Conservation (phyloP, 2,888 invertebrate species). For the Cephus pulcher region DNA sequence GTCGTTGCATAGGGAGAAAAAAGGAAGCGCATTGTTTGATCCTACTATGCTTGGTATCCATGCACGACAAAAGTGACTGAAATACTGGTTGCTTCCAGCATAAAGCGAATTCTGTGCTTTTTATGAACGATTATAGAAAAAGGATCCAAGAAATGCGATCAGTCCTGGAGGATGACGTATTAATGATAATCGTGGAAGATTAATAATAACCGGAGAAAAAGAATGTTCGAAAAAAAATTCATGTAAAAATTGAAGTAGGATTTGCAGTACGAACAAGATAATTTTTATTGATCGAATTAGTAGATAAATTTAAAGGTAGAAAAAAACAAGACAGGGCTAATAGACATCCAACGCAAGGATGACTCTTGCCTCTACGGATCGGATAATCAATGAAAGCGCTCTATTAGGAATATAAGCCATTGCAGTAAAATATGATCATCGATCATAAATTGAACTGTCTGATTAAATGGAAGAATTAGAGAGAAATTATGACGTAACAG, state of each 20-base stretch:
- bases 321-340: neutral
- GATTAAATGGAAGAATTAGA: neutral
- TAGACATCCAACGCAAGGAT: neutral
- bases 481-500: neutral
- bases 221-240: neutral
- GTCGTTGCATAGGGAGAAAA: conserved; percentile 10
- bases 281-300: neutral
- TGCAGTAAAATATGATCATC: neutral
- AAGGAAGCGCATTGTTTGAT: conserved; percentile 24
- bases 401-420: neutral
- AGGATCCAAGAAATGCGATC: neutral
- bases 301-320: neutral
- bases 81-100: neutral
- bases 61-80: neutral
- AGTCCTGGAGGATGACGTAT: neutral
- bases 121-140: neutral
- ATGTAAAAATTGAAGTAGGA: neutral
- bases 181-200: neutral
- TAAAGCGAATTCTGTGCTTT: neutral
- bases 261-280: neutral
- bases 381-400: neutral
- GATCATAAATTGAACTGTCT: neutral
- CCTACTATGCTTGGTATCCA: conserved; percentile 10
- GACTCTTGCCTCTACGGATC: neutral
- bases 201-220: neutral